A percentile compares a stretch with the other conserved stretches of the same genome.
phyloP scores from a whole-genome alignment of 2,888 invertebrate species.

The Heteropelma amictum region DNA sequence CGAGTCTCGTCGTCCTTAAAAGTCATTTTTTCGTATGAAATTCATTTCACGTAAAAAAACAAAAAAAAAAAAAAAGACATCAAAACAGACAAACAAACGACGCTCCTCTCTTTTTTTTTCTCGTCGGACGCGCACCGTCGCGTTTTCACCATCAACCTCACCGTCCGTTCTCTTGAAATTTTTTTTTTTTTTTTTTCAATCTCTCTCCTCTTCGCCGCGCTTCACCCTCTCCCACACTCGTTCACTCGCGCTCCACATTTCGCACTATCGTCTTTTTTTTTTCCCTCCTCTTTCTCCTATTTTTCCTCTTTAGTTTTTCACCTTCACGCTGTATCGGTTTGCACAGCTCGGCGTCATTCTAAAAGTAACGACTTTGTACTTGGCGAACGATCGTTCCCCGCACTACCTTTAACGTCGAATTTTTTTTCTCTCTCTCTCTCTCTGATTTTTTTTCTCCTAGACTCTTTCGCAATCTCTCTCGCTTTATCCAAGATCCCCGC shows the following conservation, averaged over 20 bases:
- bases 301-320: constrained; percentile 34
- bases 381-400: constrained; percentile 13
- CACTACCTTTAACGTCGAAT: not conserved
- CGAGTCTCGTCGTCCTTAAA: constrained; percentile 58
- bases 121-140: constrained; percentile 52
- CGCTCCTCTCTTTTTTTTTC: constrained; percentile 53
- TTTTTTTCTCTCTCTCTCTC: not conserved
- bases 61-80: constrained; percentile 64
- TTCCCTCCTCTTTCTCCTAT: constrained; percentile 13
- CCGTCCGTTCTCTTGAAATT: constrained; percentile 37
- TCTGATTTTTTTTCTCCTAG: constrained; percentile 2
- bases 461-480: too few species aligned
- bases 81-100: too few species aligned
- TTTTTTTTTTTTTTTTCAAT: constrained; percentile 22
- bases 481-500: too few species aligned
- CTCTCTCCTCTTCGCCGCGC: constrained; percentile 14
- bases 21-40: constrained; percentile 63
- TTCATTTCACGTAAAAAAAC: constrained; percentile 62
- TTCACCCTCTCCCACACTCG: constrained; percentile 42
- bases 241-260: constrained; percentile 48
- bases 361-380: constrained; percentile 62
- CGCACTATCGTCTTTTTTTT: constrained; percentile 34
- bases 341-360: constrained; percentile 26
- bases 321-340: constrained; percentile 43
- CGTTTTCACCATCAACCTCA: constrained; percentile 32